Base-by-base conservation (phyloP, 1,140 invertebrate genomes). In the Eufriesea mexicana region DNA sequence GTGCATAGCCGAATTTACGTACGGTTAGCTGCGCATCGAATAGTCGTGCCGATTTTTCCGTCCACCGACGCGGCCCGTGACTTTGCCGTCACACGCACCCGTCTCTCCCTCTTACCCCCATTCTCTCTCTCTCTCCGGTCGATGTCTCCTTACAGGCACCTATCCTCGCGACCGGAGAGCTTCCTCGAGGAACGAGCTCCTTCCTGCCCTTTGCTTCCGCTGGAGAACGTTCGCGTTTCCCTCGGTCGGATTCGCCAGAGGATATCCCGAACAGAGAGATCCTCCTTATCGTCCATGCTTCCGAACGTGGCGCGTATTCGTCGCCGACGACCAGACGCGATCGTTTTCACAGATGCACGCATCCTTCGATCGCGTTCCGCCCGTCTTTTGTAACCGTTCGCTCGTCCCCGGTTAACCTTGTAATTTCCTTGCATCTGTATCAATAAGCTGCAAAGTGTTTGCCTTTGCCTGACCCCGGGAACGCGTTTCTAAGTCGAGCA, bases 1-100 rank as follows among this genome's bases (percentile, higher is more conserved):
- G 87, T 90, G 90, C 93, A 92, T 93, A 92, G 92, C 90, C 91
- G 91, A 94, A 93, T 91, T 93, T 93, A 91, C 92, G 90, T 92
- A 93, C 91, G 92, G 91, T 93, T 93, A 91, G 85, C 91, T 90
- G 87, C 88, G 88, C 90, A 89, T 91, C 89, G 85, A 91, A 90
- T 86, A 79, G 83, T 90, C 81, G 66, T 86, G 87, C 83, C 83
- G 83, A 91, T 90, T 91, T 91, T 91, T 90, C 88, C 86, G 76
- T 83, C 80, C 71, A 55, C 16, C n/a, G 14, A 4, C 16, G 55
- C 28, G 28, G 35, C 0, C 47, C 49, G 5, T 20, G 12, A n/a
- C 9, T 68, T 25, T 25, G 1, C 16, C 35, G 35, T 23, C n/a
- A 14, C 25, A 8, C 18, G 12, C 8, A 25, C 14, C 59, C 23